A percentile compares a stretch with the other conserved stretches of the same genome.
phyloP scores from a whole-genome alignment of 2,888 invertebrate genomes.

The Odiellus spinosus region DNA sequence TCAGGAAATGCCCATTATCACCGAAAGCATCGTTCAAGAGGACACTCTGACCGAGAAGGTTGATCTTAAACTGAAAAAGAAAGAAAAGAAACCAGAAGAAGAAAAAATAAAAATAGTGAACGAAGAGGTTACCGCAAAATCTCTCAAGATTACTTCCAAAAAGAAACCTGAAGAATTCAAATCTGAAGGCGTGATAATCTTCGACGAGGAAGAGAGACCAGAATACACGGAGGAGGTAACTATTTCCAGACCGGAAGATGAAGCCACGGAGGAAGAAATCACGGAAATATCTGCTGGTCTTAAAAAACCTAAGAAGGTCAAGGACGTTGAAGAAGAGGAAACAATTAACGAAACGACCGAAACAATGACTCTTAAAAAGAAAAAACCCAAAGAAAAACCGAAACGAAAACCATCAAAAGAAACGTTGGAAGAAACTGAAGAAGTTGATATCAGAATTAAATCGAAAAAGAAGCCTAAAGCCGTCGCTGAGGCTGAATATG shows the following conservation, averaged over 20 bases:
- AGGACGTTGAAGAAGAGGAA: conserved; percentile 1
- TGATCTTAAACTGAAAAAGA: conserved; percentile 1
- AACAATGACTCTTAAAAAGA: background rate
- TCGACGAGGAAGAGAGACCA: background rate
- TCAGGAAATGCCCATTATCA: conserved; percentile 24
- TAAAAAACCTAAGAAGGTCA: conserved; percentile 1
- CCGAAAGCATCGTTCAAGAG: conserved; percentile 16
- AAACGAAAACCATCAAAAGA: conserved; percentile 6
- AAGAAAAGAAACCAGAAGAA: conserved; percentile 2
- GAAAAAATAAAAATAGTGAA: conserved; percentile 16
- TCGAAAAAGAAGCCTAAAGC: conserved; percentile 27
- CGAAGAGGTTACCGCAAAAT: background rate
- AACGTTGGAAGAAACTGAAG: conserved; percentile 21
- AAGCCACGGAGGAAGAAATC: conserved; percentile 3
- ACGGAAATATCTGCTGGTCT: background rate
- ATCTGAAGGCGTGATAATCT: no score
- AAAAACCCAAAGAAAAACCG: conserved; percentile 2
- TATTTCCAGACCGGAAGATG: background rate
- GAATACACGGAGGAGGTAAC: background rate
- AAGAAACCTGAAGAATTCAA: no score
- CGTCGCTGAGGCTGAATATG: background rate
- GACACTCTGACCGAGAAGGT: conserved; percentile 7
- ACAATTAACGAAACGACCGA: conserved; percentile 1
- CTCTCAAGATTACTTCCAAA: background rate
- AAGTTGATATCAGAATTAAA: conserved; percentile 22